Evolutionary conservation across 2,888 invertebrate genomes (phyloP).

Genomic region (Andrena chrysosceles): DNA sequence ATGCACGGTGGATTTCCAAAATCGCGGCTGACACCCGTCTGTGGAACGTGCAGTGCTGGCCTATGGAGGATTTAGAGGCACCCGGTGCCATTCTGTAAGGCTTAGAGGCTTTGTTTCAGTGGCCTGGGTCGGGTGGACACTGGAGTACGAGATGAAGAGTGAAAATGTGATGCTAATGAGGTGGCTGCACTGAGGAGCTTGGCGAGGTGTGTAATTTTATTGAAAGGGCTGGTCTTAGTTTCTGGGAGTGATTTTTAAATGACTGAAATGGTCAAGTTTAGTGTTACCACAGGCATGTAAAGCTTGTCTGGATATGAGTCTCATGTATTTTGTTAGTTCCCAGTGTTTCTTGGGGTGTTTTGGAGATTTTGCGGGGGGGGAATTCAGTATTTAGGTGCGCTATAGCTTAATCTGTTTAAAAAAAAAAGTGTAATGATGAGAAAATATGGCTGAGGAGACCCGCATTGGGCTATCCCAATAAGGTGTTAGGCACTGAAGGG

Average conservation of each 20-base stretch:
- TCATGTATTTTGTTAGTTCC: neutral
- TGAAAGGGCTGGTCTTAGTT: too few species aligned
- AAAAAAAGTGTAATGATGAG: neutral
- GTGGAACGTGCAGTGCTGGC: slow-evolving; percentile 5
- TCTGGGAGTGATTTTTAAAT: too few species aligned
- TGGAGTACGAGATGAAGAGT: neutral
- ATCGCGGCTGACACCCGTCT: slow-evolving; percentile 47
- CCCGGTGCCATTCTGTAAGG: neutral
- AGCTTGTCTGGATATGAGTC: neutral
- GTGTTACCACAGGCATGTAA: too few species aligned
- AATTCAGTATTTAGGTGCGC: neutral
- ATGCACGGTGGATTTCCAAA: slow-evolving; percentile 58
- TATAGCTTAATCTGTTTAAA: neutral
- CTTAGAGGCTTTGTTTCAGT: neutral
- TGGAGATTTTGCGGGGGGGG: too few species aligned
- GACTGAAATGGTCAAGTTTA: too few species aligned
- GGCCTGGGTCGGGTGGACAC: neutral
- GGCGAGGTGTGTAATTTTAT: neutral
- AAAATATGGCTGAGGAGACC: neutral
- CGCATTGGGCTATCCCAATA: neutral
- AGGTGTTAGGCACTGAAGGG: neutral
- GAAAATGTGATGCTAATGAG: neutral
- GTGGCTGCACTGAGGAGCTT: neutral
- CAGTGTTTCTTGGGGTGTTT: neutral
- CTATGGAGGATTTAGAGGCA: neutral